Evolutionary conservation across 2,888 invertebrate species (phyloP), one percentile per base, ranked within the genome.

Genomic region (Drosophila diplacantha): DNA sequence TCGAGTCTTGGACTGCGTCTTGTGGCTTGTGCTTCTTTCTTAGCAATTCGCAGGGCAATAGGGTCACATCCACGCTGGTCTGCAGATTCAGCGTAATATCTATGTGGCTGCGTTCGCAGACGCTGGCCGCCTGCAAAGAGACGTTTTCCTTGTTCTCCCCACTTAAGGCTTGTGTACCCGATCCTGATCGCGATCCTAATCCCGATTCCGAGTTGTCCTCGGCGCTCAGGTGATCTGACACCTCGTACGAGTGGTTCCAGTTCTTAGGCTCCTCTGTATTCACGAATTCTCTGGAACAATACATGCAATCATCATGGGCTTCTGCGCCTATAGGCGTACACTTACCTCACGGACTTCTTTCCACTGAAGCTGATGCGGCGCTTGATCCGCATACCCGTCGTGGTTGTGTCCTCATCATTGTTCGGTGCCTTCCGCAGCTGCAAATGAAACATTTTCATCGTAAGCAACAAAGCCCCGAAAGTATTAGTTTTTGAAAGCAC

Each of bases 311-410:
- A 3, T 24, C 3, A 7, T 18, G 18, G 16, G 12, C 1, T 8
- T 1, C 12, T 5, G 14, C 5, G 5, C 29, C 35, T n/a, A 44
- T 26, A 16, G 24, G n/a, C 37, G 20, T 20, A 67, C 8, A 44
- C 46, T 26, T 62, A 79, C 78, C 80, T 49, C 16, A 81, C 69
- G 24, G 65, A 74, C 32, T 81, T 81, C 24, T 78, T 82, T 16
- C 71, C 83, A 44, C 78, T 75, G 34, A 81, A 81, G 62, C 80
- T 81, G 41, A 81, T 83, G 49, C 80, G 83, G 53, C 81, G 73
- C 57, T 50, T 73, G 29, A 47, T 34, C 53, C 73, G 8, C 12
- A 44, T n/a, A 5, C 34, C 20, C 3, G 47, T 16, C 7, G 51
- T 14, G 18, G 12, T 18, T 2, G 34, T 12, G 1, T 58, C 59